Evolutionary conservation across 2,113 vertebrate species (phyloP), one percentile per base, ranked within the genome.

Genomic region (Cathartes aura): DNA sequence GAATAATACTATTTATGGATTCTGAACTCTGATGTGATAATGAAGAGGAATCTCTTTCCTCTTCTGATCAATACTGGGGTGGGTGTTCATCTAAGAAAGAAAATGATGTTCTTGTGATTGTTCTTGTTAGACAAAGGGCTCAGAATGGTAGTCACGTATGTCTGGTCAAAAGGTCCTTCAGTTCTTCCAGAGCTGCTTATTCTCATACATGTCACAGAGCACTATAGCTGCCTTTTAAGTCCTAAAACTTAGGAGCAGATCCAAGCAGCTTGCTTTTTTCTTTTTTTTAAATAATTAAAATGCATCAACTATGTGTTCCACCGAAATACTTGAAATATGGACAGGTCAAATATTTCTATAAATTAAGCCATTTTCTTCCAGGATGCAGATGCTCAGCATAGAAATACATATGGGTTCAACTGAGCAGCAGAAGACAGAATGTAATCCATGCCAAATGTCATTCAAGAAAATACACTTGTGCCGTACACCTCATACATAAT

Each of bases 91-190:
- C 55, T 58, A 18, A 87, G 75, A 86, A 78, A 72, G n/a, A 50
- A 89, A 93, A 81, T 18, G 0, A 13, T 29, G 32, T 66, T 67
- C 6, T 62, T 36, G 11, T 42, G 38, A 59, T 27, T 43, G 23
- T 19, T 89, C 36, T 78, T 1, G 0, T 71, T 27, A 55, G 34
- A 50, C 26, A 76, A 53, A 52, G 8, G 32, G 48, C 63, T 87
- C 80, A 16, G 64, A 67, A 84, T 16, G 14, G 67, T 66, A 56
- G 29, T 42, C 50, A 66, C 0, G 0, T n/a, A 10, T 0, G 0
- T 47, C 40, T 45, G 19, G 48, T 48, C 53, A 80, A 83, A 82
- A 90, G 13, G 18, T 58, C 48, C 58, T 81, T 32, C 30, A 26
- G 14, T 36, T 59, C 74, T 36, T 91, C 26, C 36, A 59, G 53